Evolutionary conservation across 2,797 vertebrate species (phyloP), one percentile per base, ranked within the genome.

Genomic region (Acanthornis magna): DNA sequence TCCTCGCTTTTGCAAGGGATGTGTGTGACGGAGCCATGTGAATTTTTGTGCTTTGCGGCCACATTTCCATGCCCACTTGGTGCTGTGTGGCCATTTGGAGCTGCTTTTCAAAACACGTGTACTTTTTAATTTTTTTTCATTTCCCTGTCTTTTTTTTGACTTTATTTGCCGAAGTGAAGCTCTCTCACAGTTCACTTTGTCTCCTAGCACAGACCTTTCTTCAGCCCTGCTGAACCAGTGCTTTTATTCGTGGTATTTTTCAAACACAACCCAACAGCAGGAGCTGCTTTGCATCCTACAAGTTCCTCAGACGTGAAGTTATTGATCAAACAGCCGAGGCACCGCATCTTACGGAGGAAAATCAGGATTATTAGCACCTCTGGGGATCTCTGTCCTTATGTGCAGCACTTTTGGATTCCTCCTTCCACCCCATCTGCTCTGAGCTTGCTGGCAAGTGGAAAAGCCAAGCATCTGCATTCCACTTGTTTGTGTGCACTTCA

Each of bases 391-490:
- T 43, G 27, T 89, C 93, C 87, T 92, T 92, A 72, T 76, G 93
- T 75, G 55, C 89, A 82, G 89, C 38, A 53, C 82, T 94, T 96
- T 76, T 78, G 95, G 89, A 92, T 62, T 71, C 70, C 78, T 93
- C 36, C 79, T 73, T 72, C 85, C 63, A 84, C 34, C 73, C 91
- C 92, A 94, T 96, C 91, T 93, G 91, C 79, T 96, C 66, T 0
- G 5, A 78, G 87, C 68, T 58, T 27, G 76, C 91, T 96, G 93
- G 84, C 91, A 75, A 92, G 79, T 47, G 68, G 57, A 34, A 27
- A 58, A 95, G 89, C 82, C 89, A 84, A 96, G 82, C 92, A 96
- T 96, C 95, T 96, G 93, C 87, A 17, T 13, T 87, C 87, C 95
- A 94, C 92, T 96, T 91, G 95, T 85, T 80, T 91, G 93, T 60